Evolutionary conservation across 2,113 vertebrate species (phyloP).

Genomic region (Marmota monax): DNA sequence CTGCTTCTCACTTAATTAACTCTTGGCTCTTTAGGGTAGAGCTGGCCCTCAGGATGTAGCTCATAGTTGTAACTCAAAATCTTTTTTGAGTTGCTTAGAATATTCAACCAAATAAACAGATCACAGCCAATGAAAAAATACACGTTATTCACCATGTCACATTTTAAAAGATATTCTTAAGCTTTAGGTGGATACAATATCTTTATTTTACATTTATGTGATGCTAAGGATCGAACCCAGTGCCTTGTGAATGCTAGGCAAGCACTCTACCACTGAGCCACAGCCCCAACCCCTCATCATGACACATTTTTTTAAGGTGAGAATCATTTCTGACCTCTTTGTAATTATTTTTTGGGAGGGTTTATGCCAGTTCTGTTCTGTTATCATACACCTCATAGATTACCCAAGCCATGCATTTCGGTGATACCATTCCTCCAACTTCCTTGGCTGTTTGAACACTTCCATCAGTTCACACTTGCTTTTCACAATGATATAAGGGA

Average conservation of each 20-base stretch:
- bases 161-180: too few relatives aligned
- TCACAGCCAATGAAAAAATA: neutral
- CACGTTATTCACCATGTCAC: neutral
- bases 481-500: slow-evolving; percentile 46
- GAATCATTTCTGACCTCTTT: neutral
- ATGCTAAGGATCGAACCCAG: too few relatives aligned
- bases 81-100: neutral
- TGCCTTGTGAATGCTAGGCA: too few relatives aligned
- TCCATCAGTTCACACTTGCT: slow-evolving; percentile 54
- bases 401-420: neutral
- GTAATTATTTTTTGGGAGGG: neutral
- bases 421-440: slow-evolving; percentile 4
- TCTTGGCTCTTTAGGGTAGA: neutral
- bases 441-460: slow-evolving; percentile 47
- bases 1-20: neutral
- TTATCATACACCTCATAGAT: neutral
- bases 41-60: neutral
- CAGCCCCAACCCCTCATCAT: neutral
- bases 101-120: neutral
- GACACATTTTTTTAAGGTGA: neutral
- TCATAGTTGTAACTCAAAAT: neutral
- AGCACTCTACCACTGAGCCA: too few relatives aligned
- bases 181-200: too few relatives aligned
- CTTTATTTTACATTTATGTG: too few relatives aligned
- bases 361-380: neutral